These are phyloP conservation scores for Eulemur rufifrons DNA, from an alignment of 2,113 vertebrate genomes.

Conservation along the genomic window DNA sequence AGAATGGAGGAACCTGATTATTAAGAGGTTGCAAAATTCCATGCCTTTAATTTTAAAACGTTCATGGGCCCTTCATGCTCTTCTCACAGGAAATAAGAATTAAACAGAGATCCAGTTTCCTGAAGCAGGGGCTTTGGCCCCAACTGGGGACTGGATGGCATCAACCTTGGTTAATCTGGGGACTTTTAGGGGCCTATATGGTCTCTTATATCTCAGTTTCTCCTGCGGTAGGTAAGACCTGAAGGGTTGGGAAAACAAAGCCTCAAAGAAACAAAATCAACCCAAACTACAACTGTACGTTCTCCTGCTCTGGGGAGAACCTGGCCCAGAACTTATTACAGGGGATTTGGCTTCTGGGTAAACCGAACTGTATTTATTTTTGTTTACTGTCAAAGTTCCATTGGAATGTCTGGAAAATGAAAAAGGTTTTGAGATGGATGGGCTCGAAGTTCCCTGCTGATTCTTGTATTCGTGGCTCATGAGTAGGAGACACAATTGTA, in stretches of 20 bases:
- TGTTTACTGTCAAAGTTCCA: not conserved
- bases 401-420: conserved; percentile 18
- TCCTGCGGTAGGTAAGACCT: not conserved
- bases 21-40: conserved; percentile 62
- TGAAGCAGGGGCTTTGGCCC: not conserved
- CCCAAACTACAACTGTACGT: not conserved
- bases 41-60: conserved; percentile 48
- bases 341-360: not conserved
- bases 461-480: not conserved
- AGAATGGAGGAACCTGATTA: conserved; percentile 64
- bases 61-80: not conserved
- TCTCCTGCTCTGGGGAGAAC: not conserved
- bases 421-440: not conserved
- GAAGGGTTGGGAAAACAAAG: not conserved
- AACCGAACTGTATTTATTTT: not conserved
- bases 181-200: not conserved
- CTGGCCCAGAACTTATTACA: not conserved
- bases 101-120: not conserved
- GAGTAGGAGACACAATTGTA: not conserved
- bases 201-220: not conserved
- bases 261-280: not conserved
- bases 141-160: not conserved
- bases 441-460: not conserved
- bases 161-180: not conserved
- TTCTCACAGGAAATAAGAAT: not conserved